Evolutionary conservation across 2,797 vertebrate genomes (phyloP), one percentile per base, ranked within the genome.

Genomic region (Gouania willdenowi): DNA sequence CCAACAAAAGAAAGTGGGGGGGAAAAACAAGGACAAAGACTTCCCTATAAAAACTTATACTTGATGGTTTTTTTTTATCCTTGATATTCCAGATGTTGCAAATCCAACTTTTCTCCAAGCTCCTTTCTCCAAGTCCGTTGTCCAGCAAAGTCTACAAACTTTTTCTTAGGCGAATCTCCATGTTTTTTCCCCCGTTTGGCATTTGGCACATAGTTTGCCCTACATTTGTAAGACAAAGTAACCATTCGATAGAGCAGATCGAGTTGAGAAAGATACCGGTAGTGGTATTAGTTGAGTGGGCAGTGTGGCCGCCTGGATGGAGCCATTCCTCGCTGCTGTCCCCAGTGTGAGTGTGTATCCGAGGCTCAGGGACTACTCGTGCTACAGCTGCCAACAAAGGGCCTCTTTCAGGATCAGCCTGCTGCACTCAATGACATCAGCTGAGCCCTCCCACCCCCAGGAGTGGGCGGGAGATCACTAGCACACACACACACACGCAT

Each of bases 321-420:
- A 79, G 82, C 79, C 81, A 86, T 87, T 80, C 67, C 79, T 8
- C 75, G 57, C 31, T 72, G 52, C 66, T 41, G 71, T 70, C 48
- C 68, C 63, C 66, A 4, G 19, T 61, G 77, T 56, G 71, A 41
- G 50, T 62, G 75, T 74, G 61, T 56, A 66, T 77, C 77, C 44
- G 76, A 83, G 81, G 77, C 75, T 47, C 77, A 85, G 81, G 70
- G 77, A 73, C 72, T 83, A 88, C 90, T 85, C 79, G 77, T 73
- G 81, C 86, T 87, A 48, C 32, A 74, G 77, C 81, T 71, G 90
- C 92, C 93, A 96, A 98, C 94, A 97, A 98, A 95, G 94, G 89
- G 91, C 89, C 91, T 87, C 92, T 89, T 93, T 91, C 90, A 89
- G 84, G 83, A 88, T 85, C 62, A 73, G 89, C 84, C 83, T 67